Evolutionary conservation across 2,113 vertebrate species (phyloP), one percentile per base, ranked within the genome.

Genomic region (Scatophagus argus): DNA sequence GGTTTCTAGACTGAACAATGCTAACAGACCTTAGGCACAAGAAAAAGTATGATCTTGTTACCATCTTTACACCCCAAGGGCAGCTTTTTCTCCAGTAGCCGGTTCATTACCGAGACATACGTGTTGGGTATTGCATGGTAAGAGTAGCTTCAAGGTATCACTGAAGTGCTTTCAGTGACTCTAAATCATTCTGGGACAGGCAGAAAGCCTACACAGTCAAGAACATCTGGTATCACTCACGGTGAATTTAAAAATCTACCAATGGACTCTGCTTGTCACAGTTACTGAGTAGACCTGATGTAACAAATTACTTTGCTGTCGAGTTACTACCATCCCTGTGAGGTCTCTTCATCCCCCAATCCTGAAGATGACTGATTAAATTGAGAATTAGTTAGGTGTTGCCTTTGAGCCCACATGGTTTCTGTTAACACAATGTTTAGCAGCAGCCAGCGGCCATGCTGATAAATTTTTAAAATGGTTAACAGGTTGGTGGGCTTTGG

Each of bases 211-310:
- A 13, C 3, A 1, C 55, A 59, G 39, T 75, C 23, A 54, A 29
- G 34, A 36, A 69, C 79, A 72, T 81, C 77, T 79, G 74, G 63
- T 29, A 43, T 51, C 54, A 64, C 38, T 83, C 67, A 19, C n/a
- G 31, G 32, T 3, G 0, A 29, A 39, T 17, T 59, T 68, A 17
- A 66, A 55, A 76, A 32, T 36, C 23, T n/a, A 31, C 49, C 11
- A 34, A 21, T 60, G 16, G 29, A 64, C 36, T 29, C 21, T 34
- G 17, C 21, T 61, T 19, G 25, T 31, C 65, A 41, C 39, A 60
- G 31, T 52, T 13, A 76, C 12, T 62, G 2, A 38, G 38, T 39
- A 52, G 21, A 63, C 2, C 31, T 67, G 13, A 64, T 72, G 14
- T 66, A 21, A 29, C 14, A 31, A n/a, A 69, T 59, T 8, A 25